Conservation (phyloP, 2,888 invertebrate genomes). For the Chrysolina oricalcia region DNA sequence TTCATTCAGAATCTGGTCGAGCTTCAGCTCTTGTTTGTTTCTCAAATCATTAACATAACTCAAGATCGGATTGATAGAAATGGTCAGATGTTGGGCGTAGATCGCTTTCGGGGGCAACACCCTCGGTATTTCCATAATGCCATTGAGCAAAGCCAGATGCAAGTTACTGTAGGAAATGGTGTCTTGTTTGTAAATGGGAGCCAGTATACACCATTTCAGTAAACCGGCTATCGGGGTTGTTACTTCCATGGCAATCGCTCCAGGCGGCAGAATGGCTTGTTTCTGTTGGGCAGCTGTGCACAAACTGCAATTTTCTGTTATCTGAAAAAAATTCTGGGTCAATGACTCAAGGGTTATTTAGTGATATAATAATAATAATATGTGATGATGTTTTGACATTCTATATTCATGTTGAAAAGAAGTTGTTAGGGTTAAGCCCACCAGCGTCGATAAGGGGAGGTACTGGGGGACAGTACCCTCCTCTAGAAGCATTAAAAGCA, state of each 20-base stretch:
- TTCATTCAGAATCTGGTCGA: slow-evolving; percentile 56
- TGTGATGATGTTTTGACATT: no score
- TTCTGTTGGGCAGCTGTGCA: slow-evolving; percentile 81
- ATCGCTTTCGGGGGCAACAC: slow-evolving; percentile 77
- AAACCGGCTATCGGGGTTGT: slow-evolving; percentile 87
- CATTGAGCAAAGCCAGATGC: slow-evolving; percentile 80
- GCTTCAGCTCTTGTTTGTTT: slow-evolving; percentile 54
- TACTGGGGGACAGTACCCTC: no score
- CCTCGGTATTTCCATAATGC: slow-evolving; percentile 75
- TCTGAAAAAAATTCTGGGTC: slow-evolving; percentile 67
- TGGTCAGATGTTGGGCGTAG: slow-evolving; percentile 76
- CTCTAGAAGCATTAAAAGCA: no score
- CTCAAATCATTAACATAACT: slow-evolving; percentile 57
- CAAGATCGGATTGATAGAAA: slow-evolving; percentile 60
- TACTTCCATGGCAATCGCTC: slow-evolving; percentile 89
- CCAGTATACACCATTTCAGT: slow-evolving; percentile 84
- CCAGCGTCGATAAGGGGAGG: no score
- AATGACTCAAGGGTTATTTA: not conserved
- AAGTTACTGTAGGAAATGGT: slow-evolving; percentile 77
- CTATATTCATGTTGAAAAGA: no score
- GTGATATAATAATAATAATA: no score
- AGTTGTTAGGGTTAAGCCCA: no score
- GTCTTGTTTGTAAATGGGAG: slow-evolving; percentile 75
- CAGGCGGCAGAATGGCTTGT: slow-evolving; percentile 81
- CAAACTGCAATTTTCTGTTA: slow-evolving; percentile 77